Percentiles rank a stretch among this genome's conserved stretches.
Conservation (phyloP, 2,113 vertebrate species). For the Gymnobelideus leadbeateri region DNA sequence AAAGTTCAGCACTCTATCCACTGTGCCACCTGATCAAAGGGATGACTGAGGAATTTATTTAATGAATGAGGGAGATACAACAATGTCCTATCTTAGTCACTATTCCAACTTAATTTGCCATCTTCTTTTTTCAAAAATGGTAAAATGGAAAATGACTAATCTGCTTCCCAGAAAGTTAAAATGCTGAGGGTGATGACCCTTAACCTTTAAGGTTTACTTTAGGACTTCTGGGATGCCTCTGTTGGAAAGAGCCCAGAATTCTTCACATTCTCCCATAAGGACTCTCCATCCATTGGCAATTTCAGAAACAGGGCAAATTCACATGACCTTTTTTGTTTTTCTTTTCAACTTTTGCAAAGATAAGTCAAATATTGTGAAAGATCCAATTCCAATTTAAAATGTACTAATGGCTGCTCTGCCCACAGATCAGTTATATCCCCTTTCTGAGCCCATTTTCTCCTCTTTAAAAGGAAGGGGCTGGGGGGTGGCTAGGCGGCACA, state of each 20-base stretch:
- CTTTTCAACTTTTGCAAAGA: too few species aligned
- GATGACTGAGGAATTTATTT: conserved; percentile 3
- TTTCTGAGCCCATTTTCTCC: background rate
- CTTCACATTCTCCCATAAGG: too few species aligned
- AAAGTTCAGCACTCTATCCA: too few species aligned
- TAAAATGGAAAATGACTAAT: conserved; percentile 3
- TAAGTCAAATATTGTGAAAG: background rate
- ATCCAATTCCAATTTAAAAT: background rate
- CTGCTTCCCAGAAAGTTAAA: background rate
- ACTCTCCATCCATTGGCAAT: too few species aligned
- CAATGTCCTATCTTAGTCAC: conserved; percentile 21
- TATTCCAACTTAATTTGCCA: conserved; percentile 1
- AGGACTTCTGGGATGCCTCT: too few species aligned
- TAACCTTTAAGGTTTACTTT: too few species aligned
- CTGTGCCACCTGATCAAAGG: background rate
- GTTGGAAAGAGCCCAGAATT: too few species aligned
- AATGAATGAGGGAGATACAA: background rate
- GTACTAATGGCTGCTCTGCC: background rate
- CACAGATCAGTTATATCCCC: background rate
- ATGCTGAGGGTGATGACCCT: too few species aligned
- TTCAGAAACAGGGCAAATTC: too few species aligned
- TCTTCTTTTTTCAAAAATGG: conserved; percentile 8
- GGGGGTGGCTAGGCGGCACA: too few species aligned
- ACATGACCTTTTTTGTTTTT: too few species aligned
- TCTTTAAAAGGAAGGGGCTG: too few species aligned